Base-by-base conservation (phyloP, 2,797 vertebrate genomes). In the Vultur gryphus region DNA sequence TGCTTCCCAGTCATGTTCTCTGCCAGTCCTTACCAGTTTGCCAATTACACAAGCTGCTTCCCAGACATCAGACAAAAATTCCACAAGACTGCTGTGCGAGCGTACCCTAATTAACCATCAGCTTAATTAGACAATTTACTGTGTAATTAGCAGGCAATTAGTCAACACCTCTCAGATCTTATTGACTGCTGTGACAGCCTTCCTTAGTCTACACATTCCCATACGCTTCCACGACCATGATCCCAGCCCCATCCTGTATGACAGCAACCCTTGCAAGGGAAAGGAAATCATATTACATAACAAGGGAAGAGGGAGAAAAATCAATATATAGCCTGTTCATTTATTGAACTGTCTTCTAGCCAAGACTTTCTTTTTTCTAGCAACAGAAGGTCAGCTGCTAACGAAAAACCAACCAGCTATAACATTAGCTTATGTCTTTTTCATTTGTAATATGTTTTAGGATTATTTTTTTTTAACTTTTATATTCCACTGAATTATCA, bases 81-180 rank as follows among this genome's bases (percentile, higher is more conserved):
- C 98, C 97, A 98, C 98, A 98, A 99, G 98, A 99, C 98, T 99
- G 99, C 98, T 99, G 99, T 98, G 99, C 98, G 94, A 99, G 99
- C 98, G 96, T 98, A 98, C 98, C 98, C 98, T 99, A 99, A 99
- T 99, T 99, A 99, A 99, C 99, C 98, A 98, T 98, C 98, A 98
- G 98, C 98, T 99, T 99, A 99, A 99, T 99, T 99, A 99, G 98
- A 99, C 98, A 99, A 99, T 99, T 99, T 99, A 99, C 98, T 98
- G 98, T 99, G 98, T 99, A 99, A 99, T 99, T 99, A 99, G 99
- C 98, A 99, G 98, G 98, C 98, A 99, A 99, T 99, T 99, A 99
- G 99, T 98, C 98, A 99, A 99, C 98, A 99, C 98, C 98, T 99
- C 98, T 99, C 99, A 99, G 98, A 99, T 99, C 98, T 98, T 98